phyloP scores from a whole-genome alignment of 2,113 vertebrate genomes.

The Cavia aperea region DNA sequence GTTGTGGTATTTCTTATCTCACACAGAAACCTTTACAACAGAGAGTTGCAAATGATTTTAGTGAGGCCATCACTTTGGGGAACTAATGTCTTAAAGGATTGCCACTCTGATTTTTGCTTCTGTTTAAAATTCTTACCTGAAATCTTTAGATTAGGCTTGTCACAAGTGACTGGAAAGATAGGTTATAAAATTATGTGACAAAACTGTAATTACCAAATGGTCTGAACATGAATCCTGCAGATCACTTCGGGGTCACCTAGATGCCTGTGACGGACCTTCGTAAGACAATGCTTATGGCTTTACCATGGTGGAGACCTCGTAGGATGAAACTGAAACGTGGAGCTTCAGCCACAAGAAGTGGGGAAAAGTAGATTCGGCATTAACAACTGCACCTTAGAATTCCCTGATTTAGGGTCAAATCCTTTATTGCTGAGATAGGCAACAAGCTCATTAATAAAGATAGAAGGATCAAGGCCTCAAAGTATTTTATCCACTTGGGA shows the following conservation, averaged over 20 bases:
- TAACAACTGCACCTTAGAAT: constrained; percentile 21
- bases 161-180: background rate
- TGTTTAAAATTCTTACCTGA: constrained; percentile 5
- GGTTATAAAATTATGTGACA: background rate
- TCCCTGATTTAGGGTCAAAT: constrained; percentile 35
- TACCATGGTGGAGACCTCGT: background rate
- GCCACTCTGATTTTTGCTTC: background rate
- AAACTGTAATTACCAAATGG: background rate
- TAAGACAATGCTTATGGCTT: background rate
- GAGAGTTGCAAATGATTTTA: background rate
- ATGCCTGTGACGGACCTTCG: background rate
- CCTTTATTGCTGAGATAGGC: constrained; percentile 61
- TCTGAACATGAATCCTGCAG: background rate
- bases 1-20: background rate
- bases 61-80: background rate
- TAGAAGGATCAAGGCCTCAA: constrained; percentile 32
- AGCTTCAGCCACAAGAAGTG: background rate
- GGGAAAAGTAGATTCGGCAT: background rate
- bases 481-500: constrained; percentile 4
- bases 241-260: background rate
- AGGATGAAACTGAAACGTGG: background rate
- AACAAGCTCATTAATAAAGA: constrained; percentile 29
- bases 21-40: background rate
- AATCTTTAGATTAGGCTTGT: background rate
- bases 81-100: background rate